A percentile compares a stretch with the other conserved stretches of the same genome.
phyloP scores from a whole-genome alignment of 2,888 invertebrate species.

The Xestobium rufovillosum region DNA sequence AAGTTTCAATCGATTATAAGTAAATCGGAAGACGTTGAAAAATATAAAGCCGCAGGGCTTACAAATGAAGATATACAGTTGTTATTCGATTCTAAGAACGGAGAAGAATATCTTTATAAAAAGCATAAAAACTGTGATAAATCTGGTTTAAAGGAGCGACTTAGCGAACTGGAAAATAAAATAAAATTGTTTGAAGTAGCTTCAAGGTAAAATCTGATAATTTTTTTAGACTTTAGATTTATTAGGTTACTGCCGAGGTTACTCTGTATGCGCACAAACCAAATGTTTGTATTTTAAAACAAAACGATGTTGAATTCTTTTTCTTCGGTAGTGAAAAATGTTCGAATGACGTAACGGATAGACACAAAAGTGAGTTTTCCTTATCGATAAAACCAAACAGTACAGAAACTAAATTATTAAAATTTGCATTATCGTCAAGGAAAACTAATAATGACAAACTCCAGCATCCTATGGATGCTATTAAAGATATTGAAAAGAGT shows the following conservation, averaged over 20 bases:
- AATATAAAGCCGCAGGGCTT: slow-evolving; percentile 46
- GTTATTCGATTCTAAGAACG: slow-evolving; percentile 45
- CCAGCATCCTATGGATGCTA: slow-evolving; percentile 47
- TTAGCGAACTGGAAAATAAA: slow-evolving; percentile 21
- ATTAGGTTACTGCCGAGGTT: slow-evolving; percentile 1
- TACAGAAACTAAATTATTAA: slow-evolving; percentile 33
- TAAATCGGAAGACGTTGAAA: slow-evolving; percentile 42
- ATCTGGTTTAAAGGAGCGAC: slow-evolving; percentile 19
- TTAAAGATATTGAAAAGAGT: slow-evolving; percentile 46
- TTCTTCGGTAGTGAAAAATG: too few species aligned
- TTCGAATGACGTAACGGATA: too few species aligned
- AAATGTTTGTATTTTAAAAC: too few species aligned
- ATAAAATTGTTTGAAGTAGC: slow-evolving; percentile 14
- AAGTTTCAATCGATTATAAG: slow-evolving; percentile 43
- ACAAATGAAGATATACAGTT: slow-evolving; percentile 46
- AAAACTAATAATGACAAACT: slow-evolving; percentile 6
- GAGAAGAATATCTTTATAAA: slow-evolving; percentile 31
- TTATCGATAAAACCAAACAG: slow-evolving; percentile 35
- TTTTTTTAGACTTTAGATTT: too few species aligned
- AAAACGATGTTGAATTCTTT: too few species aligned
- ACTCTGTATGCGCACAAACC: slow-evolving; percentile 2
- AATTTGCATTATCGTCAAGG: slow-evolving; percentile 30
- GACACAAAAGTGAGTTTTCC: slow-evolving; percentile 27
- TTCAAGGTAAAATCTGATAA: too few species aligned
- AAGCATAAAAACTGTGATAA: slow-evolving; percentile 33